Percentiles rank a stretch among this genome's conserved stretches.
Conservation (phyloP, 1,140 invertebrate genomes). For the Coenobita brevimanus region DNA sequence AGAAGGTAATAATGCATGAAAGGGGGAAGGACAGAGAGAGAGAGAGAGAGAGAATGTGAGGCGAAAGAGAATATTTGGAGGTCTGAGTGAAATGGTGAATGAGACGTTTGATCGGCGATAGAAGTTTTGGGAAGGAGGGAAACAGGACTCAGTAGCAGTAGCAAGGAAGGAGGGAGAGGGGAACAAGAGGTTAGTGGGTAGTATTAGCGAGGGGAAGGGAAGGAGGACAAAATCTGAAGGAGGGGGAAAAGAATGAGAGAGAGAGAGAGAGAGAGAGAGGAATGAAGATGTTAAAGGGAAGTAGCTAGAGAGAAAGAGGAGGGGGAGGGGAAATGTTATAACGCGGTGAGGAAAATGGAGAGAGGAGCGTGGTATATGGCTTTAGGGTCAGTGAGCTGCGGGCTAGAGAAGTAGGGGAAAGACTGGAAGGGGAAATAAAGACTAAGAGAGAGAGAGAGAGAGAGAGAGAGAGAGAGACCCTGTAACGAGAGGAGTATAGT, state of each 20-base stretch:
- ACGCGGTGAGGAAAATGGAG: background rate
- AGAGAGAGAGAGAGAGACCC: background rate
- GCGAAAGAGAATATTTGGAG: no score
- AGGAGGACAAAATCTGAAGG: background rate
- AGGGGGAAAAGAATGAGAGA: no score
- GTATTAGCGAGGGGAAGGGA: background rate
- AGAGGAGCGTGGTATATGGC: background rate
- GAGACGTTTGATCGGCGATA: no score
- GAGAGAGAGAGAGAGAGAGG: background rate
- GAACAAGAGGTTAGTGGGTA: background rate
- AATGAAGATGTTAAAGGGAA: background rate
- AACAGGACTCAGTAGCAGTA: no score
- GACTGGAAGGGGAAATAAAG: no score
- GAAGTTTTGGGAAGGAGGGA: no score
- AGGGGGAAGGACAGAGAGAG: no score
- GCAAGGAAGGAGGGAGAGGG: background rate
- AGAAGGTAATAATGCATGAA: no score
- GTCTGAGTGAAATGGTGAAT: no score
- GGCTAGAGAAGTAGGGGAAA: no score
- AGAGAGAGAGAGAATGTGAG: no score
- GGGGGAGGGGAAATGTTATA: background rate
- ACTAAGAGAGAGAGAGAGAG: slow-evolving; percentile 8
- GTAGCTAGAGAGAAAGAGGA: background rate
- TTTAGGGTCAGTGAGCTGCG: background rate
- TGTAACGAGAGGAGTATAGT: background rate